A percentile compares a stretch with the other conserved stretches of the same genome.
Evolutionary conservation across 64 coral and sea anemone species (phyloP).

Genomic region (Orbicella faveolata): DNA sequence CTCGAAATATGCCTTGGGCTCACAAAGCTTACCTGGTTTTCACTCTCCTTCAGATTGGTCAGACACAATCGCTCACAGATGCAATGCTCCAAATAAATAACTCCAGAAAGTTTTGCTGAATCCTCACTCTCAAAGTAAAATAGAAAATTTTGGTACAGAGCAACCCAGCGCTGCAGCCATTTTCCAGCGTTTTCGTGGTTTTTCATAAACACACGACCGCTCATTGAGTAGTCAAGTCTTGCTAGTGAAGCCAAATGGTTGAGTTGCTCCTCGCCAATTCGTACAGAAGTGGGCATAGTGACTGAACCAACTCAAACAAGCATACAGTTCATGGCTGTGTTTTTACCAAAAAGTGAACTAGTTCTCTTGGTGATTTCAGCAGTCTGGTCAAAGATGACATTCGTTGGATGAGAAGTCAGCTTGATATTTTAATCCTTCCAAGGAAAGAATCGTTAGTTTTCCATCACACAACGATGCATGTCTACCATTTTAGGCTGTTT

Average conservation of each 20-base stretch:
- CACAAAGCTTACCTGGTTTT: conserved; percentile 71
- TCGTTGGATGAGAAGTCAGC: not conserved
- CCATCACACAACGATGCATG: not conserved
- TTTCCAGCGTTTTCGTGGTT: conserved; percentile 77
- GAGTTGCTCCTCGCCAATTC: conserved; percentile 81
- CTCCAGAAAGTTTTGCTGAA: conserved; percentile 73
- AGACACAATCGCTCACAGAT: conserved; percentile 82
- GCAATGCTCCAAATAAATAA: conserved; percentile 82
- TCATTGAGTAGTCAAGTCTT: conserved; percentile 67
- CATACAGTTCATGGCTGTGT: not conserved
- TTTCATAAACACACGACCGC: conserved; percentile 69
- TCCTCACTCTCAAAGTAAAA: conserved; percentile 93
- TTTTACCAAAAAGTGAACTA: not conserved
- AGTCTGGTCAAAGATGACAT: not conserved
- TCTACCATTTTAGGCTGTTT: not conserved
- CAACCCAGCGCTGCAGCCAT: conserved; percentile 85
- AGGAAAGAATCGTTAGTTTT: not conserved
- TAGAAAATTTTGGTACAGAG: conserved; percentile 90
- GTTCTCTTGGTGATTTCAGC: not conserved
- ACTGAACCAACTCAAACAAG: conserved; percentile 27
- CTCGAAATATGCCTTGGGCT: not conserved
- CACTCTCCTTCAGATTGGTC: conserved; percentile 77
- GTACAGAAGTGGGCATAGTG: conserved; percentile 70
- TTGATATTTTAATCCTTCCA: not conserved
- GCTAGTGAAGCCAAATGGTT: conserved; percentile 63